phyloP scores from a whole-genome alignment of 2,113 vertebrate species.

The Aegotheles bennettii region DNA sequence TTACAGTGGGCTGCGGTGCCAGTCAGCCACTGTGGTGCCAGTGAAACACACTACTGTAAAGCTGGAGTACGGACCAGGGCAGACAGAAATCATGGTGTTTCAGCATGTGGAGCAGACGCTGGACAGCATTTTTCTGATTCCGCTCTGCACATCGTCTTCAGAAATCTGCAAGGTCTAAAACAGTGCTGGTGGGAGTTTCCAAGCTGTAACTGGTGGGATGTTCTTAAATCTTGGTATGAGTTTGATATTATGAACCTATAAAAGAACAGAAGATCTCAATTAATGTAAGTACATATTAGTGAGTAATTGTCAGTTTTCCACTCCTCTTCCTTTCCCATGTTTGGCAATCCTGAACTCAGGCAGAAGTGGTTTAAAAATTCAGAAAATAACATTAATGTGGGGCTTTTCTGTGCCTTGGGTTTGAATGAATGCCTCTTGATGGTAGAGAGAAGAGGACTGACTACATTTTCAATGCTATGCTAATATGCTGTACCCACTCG shows the following conservation, averaged over 20 bases:
- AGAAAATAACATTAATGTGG: neutral
- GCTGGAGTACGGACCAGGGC: neutral
- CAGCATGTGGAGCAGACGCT: neutral
- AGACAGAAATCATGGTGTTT: neutral
- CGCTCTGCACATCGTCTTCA: neutral
- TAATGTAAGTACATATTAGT: neutral
- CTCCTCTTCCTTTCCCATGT: neutral
- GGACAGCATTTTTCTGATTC: neutral
- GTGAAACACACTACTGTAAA: neutral
- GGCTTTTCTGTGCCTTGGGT: neutral
- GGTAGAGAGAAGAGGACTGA: neutral
- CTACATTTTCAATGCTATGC: neutral
- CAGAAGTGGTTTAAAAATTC: neutral
- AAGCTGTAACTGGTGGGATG: neutral
- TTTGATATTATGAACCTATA: neutral
- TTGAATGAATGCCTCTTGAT: neutral
- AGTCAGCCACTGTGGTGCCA: neutral
- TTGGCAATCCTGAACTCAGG: neutral
- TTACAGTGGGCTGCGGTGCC: neutral
- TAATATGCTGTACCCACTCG: neutral
- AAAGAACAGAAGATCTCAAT: neutral
- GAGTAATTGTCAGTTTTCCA: neutral
- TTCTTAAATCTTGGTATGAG: neutral
- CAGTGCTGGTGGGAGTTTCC: neutral
- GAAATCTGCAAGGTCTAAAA: neutral